A percentile compares a stretch with the other conserved stretches of the same genome.
These are phyloP conservation scores for Sardinella longiceps DNA, from an alignment of 2,797 vertebrate genomes.

Conservation along the genomic window DNA sequence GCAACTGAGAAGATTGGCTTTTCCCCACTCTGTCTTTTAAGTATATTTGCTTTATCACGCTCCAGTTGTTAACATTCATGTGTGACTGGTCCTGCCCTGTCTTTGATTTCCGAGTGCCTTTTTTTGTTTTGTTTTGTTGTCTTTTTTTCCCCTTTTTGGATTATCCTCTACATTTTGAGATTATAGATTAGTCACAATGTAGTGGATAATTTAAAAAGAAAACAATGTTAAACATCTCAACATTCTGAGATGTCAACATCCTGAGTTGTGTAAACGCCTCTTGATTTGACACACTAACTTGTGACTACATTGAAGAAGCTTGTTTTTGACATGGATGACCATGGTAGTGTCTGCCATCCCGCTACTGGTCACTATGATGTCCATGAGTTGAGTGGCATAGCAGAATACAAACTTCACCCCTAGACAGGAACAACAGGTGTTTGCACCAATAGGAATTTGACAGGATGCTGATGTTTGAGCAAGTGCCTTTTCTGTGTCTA, in stretches of 20 bases:
- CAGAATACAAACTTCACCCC: neutral
- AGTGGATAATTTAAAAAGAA: no score
- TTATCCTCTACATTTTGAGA: neutral
- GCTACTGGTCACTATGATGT: neutral
- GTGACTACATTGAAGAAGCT: neutral
- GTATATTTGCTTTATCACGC: conserved; percentile 43
- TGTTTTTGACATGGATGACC: neutral
- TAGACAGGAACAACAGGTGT: neutral
- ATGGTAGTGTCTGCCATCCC: neutral
- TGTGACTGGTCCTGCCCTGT: conserved; percentile 39
- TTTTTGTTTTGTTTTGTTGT: neutral
- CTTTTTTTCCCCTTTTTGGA: neutral
- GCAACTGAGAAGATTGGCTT: conserved; percentile 24
- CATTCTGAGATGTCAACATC: neutral
- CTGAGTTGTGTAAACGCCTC: neutral
- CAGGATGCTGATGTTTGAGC: neutral
- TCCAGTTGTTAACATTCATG: conserved; percentile 42
- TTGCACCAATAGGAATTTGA: neutral
- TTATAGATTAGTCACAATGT: no score
- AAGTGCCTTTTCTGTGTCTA: neutral
- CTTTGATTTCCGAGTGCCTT: conserved; percentile 30
- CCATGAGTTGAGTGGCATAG: neutral
- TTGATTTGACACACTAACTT: neutral
- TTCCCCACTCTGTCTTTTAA: conserved; percentile 41
- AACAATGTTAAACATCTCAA: no score